A percentile compares a stretch with the other conserved stretches of the same genome.
These are phyloP conservation scores for Nezara viridula DNA, from an alignment of 2,888 invertebrate species.

Conservation along the genomic window DNA sequence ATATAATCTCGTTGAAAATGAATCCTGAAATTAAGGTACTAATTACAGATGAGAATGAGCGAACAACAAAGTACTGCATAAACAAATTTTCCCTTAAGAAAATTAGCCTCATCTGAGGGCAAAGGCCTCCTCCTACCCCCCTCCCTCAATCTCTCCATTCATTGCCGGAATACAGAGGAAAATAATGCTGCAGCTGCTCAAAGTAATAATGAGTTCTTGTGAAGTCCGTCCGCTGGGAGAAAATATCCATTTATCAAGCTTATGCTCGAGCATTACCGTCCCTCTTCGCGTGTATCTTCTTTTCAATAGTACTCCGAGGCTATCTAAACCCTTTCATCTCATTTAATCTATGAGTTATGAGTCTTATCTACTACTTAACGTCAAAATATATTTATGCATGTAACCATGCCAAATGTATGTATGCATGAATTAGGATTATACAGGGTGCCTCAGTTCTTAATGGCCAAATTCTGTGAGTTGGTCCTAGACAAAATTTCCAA, in stretches of 20 bases:
- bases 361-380: background rate
- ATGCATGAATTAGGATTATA: too few relatives aligned
- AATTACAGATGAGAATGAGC: background rate
- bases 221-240: background rate
- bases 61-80: background rate
- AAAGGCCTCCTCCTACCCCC: background rate
- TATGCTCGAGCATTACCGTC: background rate
- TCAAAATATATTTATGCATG: background rate
- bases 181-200: background rate
- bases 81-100: background rate
- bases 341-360: background rate
- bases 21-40: background rate
- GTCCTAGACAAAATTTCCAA: too few relatives aligned
- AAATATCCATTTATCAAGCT: conserved; percentile 16
- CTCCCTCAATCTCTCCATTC: background rate
- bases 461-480: too few relatives aligned
- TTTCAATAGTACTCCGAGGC: background rate
- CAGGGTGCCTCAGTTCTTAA: too few relatives aligned
- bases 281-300: background rate
- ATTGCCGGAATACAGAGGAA: background rate
- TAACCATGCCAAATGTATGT: too few relatives aligned
- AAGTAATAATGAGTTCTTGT: conserved; percentile 29
- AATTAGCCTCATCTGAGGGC: background rate
- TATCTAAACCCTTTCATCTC: background rate
- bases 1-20: background rate